These are phyloP conservation scores for Phaetusa simplex DNA, from an alignment of 2,113 vertebrate species.

Conservation along the genomic window DNA sequence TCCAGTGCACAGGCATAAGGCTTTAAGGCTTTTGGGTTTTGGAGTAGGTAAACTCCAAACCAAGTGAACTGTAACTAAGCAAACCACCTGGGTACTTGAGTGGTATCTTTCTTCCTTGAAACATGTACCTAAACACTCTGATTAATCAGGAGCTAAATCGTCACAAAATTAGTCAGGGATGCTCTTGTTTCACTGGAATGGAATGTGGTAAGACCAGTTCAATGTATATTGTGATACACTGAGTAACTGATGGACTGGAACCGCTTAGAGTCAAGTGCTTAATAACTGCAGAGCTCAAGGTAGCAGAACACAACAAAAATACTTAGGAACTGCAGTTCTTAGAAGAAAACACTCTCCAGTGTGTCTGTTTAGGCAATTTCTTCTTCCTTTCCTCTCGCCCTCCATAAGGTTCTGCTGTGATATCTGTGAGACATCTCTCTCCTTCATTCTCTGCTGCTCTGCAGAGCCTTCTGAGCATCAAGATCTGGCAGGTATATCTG, in stretches of 20 bases:
- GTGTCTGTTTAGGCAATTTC: background rate
- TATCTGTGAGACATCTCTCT: background rate
- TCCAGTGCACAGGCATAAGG: background rate
- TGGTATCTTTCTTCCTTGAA: background rate
- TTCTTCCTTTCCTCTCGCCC: background rate
- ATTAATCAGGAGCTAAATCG: background rate
- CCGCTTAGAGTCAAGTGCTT: background rate
- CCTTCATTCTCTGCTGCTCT: background rate
- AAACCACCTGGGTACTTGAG: background rate
- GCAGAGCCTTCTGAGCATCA: background rate
- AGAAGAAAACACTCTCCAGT: background rate
- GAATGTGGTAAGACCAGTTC: background rate
- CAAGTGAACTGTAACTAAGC: background rate
- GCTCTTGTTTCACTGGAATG: background rate
- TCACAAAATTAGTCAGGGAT: background rate
- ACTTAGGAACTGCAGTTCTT: background rate
- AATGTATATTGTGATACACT: background rate
- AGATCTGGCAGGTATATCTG: background rate
- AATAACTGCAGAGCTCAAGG: background rate
- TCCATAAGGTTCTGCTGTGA: background rate
- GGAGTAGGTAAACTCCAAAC: background rate
- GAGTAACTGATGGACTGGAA: background rate
- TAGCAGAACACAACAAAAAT: background rate
- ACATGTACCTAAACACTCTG: background rate
- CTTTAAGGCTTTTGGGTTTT: background rate